phyloP scores from a whole-genome alignment of 2,113 vertebrate genomes.

The Podarcis muralis region DNA sequence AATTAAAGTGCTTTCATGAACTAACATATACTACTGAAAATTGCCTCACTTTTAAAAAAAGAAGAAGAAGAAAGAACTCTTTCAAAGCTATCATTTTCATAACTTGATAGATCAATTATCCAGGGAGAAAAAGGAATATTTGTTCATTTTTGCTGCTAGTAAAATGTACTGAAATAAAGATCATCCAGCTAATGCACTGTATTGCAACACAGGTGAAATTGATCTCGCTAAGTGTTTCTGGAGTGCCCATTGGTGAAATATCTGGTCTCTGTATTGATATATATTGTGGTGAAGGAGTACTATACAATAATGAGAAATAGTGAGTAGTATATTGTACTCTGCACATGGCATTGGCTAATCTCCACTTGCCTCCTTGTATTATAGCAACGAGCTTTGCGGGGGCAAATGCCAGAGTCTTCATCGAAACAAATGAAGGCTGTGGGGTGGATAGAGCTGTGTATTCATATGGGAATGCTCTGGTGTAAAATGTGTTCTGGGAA shows the following conservation, averaged over 20 bases:
- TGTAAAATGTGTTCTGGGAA: not conserved
- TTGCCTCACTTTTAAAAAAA: conserved; percentile 67
- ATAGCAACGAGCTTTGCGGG: conserved; percentile 10
- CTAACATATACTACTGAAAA: conserved; percentile 60
- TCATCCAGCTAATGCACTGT: conserved; percentile 61
- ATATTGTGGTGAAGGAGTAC: conserved; percentile 40
- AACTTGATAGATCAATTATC: conserved; percentile 69
- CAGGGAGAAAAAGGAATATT: conserved; percentile 57
- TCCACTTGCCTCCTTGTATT: not conserved
- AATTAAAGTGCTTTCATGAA: conserved; percentile 71
- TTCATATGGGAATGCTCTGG: not conserved
- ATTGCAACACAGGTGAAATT: conserved; percentile 69
- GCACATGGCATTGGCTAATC: conserved; percentile 31
- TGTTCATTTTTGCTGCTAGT: conserved; percentile 67
- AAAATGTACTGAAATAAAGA: conserved; percentile 56
- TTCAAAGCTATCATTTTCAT: conserved; percentile 71
- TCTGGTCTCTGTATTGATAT: conserved; percentile 59
- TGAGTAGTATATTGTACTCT: conserved; percentile 47
- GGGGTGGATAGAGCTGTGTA: not conserved
- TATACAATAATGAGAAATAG: conserved; percentile 52
- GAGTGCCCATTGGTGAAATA: conserved; percentile 60
- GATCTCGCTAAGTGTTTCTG: conserved; percentile 67
- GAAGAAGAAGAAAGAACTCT: conserved; percentile 42
- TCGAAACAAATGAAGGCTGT: not conserved
- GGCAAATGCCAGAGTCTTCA: conserved; percentile 12